Percentiles rank a stretch among this genome's conserved stretches.
These are phyloP conservation scores for Drosophila acutilabella DNA, from an alignment of 2,888 invertebrate genomes.

Conservation along the genomic window DNA sequence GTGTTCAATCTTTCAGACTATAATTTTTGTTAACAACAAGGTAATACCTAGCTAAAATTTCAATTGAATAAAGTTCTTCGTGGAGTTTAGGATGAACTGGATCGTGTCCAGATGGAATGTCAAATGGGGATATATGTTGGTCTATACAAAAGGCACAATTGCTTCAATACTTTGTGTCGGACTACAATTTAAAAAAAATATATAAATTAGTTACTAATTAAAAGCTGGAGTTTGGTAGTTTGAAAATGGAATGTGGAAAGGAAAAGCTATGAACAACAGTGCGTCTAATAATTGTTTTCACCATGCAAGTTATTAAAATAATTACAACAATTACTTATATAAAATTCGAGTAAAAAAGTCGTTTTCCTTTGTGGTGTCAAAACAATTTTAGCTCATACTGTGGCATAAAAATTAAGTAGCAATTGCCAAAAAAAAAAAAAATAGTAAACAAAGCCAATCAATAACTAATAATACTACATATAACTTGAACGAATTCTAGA, in stretches of 20 bases:
- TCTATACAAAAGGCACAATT: too few species aligned
- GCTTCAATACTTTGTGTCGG: neutral
- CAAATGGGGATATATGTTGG: too few species aligned
- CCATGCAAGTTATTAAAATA: too few species aligned
- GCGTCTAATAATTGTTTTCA: too few species aligned
- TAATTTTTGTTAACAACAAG: neutral
- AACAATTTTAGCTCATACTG: too few species aligned
- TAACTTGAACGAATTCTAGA: slow-evolving; percentile 24
- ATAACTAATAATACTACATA: slow-evolving; percentile 50
- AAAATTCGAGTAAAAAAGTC: too few species aligned
- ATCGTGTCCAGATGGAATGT: too few species aligned
- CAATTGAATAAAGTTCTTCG: too few species aligned
- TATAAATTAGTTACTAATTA: neutral
- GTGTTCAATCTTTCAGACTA: slow-evolving; percentile 18
- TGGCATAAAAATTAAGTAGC: slow-evolving; percentile 46
- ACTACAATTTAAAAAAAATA: neutral
- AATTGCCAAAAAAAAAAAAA: slow-evolving; percentile 26
- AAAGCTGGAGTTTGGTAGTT: neutral
- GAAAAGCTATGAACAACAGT: neutral
- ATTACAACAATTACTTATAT: too few species aligned
- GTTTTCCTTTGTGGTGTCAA: too few species aligned
- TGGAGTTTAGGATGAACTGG: too few species aligned
- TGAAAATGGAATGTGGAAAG: slow-evolving; percentile 13
- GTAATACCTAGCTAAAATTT: neutral
- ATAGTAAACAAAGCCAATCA: slow-evolving; percentile 22